Percentiles rank a stretch among this genome's conserved stretches.
Evolutionary conservation across 2,888 invertebrate genomes (phyloP).

Genomic region (Drosophila longiperda): DNA sequence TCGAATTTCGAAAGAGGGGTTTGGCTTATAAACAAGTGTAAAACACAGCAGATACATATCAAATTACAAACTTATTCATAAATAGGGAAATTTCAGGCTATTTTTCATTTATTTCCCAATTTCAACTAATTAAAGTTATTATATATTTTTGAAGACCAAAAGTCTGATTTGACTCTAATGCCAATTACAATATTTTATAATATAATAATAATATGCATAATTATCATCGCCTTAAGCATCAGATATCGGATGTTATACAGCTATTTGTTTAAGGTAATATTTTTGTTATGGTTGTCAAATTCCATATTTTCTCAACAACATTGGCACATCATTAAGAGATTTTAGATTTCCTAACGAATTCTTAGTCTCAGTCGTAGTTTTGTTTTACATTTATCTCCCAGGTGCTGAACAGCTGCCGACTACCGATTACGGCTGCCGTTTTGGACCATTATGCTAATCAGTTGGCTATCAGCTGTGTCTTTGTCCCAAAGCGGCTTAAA

Average conservation of each 20-base stretch:
- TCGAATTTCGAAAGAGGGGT: background rate
- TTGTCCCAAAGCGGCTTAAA: conserved; percentile 49
- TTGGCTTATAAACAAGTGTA: conserved; percentile 1
- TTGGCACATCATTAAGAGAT: conserved; percentile 75
- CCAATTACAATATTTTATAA: background rate
- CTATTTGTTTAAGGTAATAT: conserved; percentile 55
- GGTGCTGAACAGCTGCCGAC: conserved; percentile 30
- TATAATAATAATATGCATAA: conserved; percentile 6
- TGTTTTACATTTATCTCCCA: conserved; percentile 34
- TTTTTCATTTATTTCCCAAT: conserved; percentile 1
- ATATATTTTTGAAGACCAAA: background rate
- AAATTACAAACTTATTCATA: conserved; percentile 14
- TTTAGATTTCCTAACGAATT: conserved; percentile 49
- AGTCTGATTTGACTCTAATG: background rate
- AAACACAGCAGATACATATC: conserved; percentile 26
- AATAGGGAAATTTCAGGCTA: conserved; percentile 8
- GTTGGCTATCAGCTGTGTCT: conserved; percentile 23
- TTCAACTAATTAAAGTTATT: conserved; percentile 6
- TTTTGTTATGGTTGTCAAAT: conserved; percentile 60
- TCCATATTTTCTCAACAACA: conserved; percentile 42
- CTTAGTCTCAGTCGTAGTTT: conserved; percentile 28
- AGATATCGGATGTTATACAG: conserved; percentile 18
- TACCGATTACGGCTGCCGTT: conserved; percentile 40
- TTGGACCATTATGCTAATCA: conserved; percentile 67
- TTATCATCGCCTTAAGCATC: conserved; percentile 20